Evolutionary conservation across 2,113 vertebrate species (phyloP).

Genomic region (Dendrocopos noguchii): DNA sequence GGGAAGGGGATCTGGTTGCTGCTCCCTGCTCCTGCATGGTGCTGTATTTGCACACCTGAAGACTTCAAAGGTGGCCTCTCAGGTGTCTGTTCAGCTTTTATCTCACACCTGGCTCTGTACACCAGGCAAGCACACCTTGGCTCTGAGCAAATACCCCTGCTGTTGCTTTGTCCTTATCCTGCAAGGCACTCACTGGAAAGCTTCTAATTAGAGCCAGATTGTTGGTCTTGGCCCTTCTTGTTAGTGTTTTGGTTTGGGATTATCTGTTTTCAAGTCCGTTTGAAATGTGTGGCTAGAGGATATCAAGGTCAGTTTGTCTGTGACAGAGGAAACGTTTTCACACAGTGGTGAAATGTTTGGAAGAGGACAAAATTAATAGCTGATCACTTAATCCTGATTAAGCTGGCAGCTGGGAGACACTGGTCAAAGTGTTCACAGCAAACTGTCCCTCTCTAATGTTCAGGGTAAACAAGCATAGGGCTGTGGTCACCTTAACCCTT

Average conservation of each 20-base stretch:
- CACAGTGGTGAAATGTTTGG: constrained; percentile 4
- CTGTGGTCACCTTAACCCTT: constrained; percentile 17
- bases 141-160: neutral
- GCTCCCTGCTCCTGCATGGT: fast-evolving
- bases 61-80: neutral
- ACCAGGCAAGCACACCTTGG: neutral
- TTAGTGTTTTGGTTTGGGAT: constrained; percentile 5
- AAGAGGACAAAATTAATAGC: constrained; percentile 45
- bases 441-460: constrained; percentile 6
- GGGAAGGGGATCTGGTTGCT: neutral
- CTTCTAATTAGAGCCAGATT: constrained; percentile 47
- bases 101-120: fast-evolving
- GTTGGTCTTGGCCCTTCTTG: constrained; percentile 19
- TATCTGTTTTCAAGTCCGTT: neutral
- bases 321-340: constrained; percentile 32
- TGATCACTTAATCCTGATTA: constrained; percentile 55
- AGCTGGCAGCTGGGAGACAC: constrained; percentile 56
- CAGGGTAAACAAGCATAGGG: neutral
- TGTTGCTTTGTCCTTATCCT: neutral
- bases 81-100: neutral
- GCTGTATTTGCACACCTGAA: neutral
- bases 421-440: constrained; percentile 40
- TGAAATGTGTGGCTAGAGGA: neutral
- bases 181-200: neutral
- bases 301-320: constrained; percentile 24